Evolutionary conservation across 2,113 vertebrate genomes (phyloP).

Genomic region (Cervus canadensis): DNA sequence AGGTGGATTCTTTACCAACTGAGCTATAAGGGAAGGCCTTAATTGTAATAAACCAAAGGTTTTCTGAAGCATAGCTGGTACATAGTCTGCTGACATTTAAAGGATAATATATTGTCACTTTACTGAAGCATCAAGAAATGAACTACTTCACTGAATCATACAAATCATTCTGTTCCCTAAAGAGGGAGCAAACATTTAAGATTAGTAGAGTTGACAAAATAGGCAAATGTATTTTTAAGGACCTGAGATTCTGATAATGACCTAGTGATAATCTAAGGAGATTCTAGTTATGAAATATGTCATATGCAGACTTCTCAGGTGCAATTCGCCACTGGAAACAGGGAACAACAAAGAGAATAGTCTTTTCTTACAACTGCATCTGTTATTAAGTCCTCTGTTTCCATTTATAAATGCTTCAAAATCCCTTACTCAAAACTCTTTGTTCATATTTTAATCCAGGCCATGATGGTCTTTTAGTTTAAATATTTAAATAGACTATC

Average conservation of each 20-base stretch:
- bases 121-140: not conserved
- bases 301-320: not conserved
- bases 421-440: not conserved
- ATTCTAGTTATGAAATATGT: not conserved
- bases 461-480: not conserved
- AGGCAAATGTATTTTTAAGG: not conserved
- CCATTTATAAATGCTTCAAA: not conserved
- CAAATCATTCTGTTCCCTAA: not conserved
- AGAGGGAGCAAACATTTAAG: not conserved
- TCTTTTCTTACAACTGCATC: not conserved
- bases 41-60: not conserved
- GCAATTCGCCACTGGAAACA: not conserved
- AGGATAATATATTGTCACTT: not conserved
- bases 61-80: not conserved
- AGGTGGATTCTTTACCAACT: not conserved
- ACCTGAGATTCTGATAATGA: not conserved
- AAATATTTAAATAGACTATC: slow-evolving; percentile 48
- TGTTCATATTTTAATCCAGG: not conserved
- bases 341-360: not conserved
- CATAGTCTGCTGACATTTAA: not conserved
- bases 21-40: not conserved
- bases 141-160: not conserved
- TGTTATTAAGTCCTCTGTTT: not conserved
- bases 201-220: not conserved
- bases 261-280: not conserved